Percentiles rank a stretch among this genome's conserved stretches.
Conservation (phyloP, 2,797 vertebrate genomes). For the Holocentrus rufus region DNA sequence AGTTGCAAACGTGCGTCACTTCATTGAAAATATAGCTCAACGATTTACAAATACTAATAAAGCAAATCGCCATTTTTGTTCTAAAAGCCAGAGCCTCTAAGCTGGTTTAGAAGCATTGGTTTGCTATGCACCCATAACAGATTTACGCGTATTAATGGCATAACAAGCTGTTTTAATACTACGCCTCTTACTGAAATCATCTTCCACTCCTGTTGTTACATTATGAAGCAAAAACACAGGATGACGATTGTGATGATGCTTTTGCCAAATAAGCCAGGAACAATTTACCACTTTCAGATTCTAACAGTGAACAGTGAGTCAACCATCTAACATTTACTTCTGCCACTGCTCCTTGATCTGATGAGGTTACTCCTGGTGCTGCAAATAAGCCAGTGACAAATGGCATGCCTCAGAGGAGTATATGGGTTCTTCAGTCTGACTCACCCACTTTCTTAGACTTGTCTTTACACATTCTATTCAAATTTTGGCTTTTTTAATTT, state of each 20-base stretch:
- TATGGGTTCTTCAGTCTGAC: neutral
- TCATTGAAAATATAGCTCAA: too few species aligned
- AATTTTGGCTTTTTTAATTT: too few species aligned
- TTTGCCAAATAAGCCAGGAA: neutral
- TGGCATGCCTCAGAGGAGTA: neutral
- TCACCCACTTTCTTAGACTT: slow-evolving; percentile 1
- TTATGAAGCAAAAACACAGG: neutral
- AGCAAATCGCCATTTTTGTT: too few species aligned
- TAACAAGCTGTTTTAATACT: neutral
- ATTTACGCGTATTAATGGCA: neutral
- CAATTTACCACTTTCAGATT: too few species aligned
- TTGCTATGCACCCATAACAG: neutral
- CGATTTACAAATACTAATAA: too few species aligned
- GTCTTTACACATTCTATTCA: neutral
- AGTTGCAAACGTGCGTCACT: too few species aligned
- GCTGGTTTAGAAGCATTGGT: too few species aligned
- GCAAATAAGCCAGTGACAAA: neutral
- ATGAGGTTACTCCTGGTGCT: slow-evolving; percentile 18
- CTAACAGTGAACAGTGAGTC: neutral
- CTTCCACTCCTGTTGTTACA: neutral
- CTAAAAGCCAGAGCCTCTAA: too few species aligned
- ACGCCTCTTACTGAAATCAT: neutral
- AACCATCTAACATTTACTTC: slow-evolving; percentile 1
- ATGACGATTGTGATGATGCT: neutral
- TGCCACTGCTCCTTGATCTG: slow-evolving; percentile 26